Percentiles rank a stretch among this genome's conserved stretches.
These are phyloP conservation scores for Andrena hattorfiana DNA, from an alignment of 2,888 invertebrate genomes.

Conservation along the genomic window DNA sequence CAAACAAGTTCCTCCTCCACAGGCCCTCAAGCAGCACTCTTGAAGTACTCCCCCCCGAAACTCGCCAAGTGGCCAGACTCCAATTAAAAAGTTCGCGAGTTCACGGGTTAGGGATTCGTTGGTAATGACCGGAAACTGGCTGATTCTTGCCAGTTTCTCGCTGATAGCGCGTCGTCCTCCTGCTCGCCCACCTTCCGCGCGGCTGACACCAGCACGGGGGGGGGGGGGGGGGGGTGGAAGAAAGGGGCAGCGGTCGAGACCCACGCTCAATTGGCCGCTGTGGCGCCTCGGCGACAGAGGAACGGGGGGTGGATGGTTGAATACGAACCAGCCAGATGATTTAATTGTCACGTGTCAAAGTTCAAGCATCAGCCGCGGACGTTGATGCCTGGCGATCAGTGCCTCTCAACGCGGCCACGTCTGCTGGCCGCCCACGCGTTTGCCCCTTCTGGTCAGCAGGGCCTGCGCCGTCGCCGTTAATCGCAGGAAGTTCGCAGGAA, in stretches of 20 bases:
- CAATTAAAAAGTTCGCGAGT: slow-evolving; percentile 39
- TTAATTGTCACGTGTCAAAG: slow-evolving; percentile 78
- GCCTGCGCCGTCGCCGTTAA: slow-evolving; percentile 55
- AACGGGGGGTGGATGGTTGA: slow-evolving; percentile 72
- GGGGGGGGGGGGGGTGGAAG: slow-evolving; percentile 21
- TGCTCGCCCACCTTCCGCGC: slow-evolving; percentile 52
- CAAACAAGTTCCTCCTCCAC: background rate
- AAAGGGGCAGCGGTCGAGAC: slow-evolving; percentile 42
- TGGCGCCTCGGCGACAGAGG: slow-evolving; percentile 64
- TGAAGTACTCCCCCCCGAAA: background rate
- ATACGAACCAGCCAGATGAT: slow-evolving; percentile 75
- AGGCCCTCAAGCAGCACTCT: background rate
- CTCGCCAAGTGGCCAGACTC: slow-evolving; percentile 12
- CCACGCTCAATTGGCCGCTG: slow-evolving; percentile 76
- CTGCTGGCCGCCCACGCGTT: slow-evolving; percentile 29
- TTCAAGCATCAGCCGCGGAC: slow-evolving; percentile 70
- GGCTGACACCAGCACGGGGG: slow-evolving; percentile 16
- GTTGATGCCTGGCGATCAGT: slow-evolving; percentile 48
- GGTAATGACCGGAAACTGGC: slow-evolving; percentile 65
- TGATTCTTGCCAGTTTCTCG: slow-evolving; percentile 57
- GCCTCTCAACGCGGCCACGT: slow-evolving; percentile 13
- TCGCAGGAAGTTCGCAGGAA: slow-evolving; percentile 67
- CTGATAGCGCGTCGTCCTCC: slow-evolving; percentile 51
- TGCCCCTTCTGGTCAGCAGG: slow-evolving; percentile 12
- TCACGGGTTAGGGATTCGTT: slow-evolving; percentile 23